Percentiles rank a stretch among this genome's conserved stretches.
These are phyloP conservation scores for Leucophenga montana DNA, from an alignment of 2,888 invertebrate genomes.

Conservation along the genomic window DNA sequence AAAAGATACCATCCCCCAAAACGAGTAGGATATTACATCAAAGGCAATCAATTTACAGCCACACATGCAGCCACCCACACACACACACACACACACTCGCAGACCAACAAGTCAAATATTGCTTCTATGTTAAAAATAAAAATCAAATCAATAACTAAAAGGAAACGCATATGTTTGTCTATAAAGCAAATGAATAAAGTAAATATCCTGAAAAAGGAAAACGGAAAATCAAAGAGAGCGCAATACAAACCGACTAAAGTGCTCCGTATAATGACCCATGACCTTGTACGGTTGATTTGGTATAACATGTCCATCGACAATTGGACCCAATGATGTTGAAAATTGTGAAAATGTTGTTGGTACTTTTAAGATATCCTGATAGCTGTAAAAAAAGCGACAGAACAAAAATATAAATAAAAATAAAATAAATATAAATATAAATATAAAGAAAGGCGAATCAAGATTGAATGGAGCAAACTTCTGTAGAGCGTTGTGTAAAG, in stretches of 20 bases:
- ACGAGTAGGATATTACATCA: too few relatives aligned
- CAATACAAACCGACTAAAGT: conserved; percentile 80
- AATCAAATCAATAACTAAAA: conserved; percentile 11
- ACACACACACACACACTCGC: too few relatives aligned
- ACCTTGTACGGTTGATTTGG: conserved; percentile 85
- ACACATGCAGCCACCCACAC: too few relatives aligned
- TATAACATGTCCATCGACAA: conserved; percentile 89
- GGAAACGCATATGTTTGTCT: conserved; percentile 3
- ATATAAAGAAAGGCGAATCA: background rate
- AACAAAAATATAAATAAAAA: background rate
- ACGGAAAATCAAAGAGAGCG: background rate
- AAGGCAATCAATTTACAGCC: background rate
- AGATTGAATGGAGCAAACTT: too few relatives aligned
- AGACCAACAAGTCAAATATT: too few relatives aligned
- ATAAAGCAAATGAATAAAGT: conserved; percentile 10
- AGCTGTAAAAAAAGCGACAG: conserved; percentile 70
- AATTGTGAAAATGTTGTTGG: conserved; percentile 81
- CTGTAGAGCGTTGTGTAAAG: background rate
- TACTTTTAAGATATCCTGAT: conserved; percentile 82
- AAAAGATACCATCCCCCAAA: too few relatives aligned
- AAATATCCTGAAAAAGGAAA: background rate
- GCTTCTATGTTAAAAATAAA: background rate
- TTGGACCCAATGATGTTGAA: conserved; percentile 90
- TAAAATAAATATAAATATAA: background rate
- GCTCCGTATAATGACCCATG: conserved; percentile 83